phyloP scores from a whole-genome alignment of 2,113 vertebrate species.

The Zosterops lateralis region DNA sequence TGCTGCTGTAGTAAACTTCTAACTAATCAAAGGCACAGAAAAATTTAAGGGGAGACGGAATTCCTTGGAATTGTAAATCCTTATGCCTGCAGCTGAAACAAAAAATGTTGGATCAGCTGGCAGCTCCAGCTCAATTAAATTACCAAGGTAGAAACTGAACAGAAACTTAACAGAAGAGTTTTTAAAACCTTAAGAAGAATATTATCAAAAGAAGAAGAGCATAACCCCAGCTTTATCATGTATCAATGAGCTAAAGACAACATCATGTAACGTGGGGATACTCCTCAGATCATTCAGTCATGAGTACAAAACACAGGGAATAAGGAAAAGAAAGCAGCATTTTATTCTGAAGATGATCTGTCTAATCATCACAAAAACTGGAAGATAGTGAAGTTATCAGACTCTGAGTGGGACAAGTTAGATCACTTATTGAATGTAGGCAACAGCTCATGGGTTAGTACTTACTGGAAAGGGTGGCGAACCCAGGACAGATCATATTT shows the following conservation, averaged over 20 bases:
- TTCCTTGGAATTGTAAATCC: neutral
- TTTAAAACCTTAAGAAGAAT: neutral
- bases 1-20: neutral
- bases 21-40: neutral
- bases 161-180: neutral
- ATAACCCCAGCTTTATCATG: accelerated
- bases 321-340: neutral
- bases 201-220: neutral
- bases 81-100: neutral
- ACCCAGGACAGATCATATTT: neutral
- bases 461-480: neutral
- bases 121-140: neutral
- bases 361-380: neutral
- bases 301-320: neutral
- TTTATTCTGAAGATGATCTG: neutral
- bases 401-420: neutral
- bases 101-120: neutral
- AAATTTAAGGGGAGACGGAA: neutral
- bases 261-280: accelerated
- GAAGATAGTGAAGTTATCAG: neutral
- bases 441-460: neutral
- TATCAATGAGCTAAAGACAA: neutral
- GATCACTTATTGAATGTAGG: neutral
- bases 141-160: neutral
- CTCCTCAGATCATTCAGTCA: neutral